Evolutionary conservation across 2,797 vertebrate genomes (phyloP).

Genomic region (Hydrocynus forskahlii): DNA sequence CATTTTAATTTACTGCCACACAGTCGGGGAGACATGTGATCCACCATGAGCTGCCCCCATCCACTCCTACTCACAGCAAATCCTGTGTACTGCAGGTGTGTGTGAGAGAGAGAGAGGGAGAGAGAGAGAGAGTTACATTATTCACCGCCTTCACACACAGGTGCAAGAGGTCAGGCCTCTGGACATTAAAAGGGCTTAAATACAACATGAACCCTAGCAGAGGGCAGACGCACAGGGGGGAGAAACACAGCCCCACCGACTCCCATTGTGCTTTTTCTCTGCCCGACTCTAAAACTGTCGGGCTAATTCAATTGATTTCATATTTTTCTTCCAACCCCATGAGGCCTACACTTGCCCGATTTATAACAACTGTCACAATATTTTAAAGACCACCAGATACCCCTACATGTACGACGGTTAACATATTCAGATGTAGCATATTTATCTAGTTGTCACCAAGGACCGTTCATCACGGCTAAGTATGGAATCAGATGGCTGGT

Average conservation of each 20-base stretch:
- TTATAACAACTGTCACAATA: constrained; percentile 74
- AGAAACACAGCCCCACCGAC: constrained; percentile 37
- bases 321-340: constrained; percentile 47
- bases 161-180: constrained; percentile 65
- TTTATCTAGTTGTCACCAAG: constrained; percentile 32
- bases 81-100: constrained; percentile 65
- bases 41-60: constrained; percentile 51
- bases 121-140: constrained; percentile 49
- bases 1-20: constrained; percentile 83
- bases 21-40: constrained; percentile 79
- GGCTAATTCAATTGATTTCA: constrained; percentile 58
- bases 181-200: constrained; percentile 65
- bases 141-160: constrained; percentile 47
- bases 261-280: constrained; percentile 43
- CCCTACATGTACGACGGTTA: constrained; percentile 29
- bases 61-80: constrained; percentile 44
- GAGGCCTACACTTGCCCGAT: constrained; percentile 41
- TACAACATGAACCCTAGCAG: constrained; percentile 58
- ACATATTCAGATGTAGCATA: constrained; percentile 21
- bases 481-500: constrained; percentile 66
- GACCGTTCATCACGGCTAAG: constrained; percentile 21
- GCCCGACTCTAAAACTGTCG: constrained; percentile 40
- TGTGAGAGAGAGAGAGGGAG: constrained; percentile 41
- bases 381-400: constrained; percentile 61
- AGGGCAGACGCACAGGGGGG: constrained; percentile 53